Percentiles rank a stretch among this genome's conserved stretches.
Evolutionary conservation across 2,797 vertebrate species (phyloP).

Genomic region (Fratercula arctica): DNA sequence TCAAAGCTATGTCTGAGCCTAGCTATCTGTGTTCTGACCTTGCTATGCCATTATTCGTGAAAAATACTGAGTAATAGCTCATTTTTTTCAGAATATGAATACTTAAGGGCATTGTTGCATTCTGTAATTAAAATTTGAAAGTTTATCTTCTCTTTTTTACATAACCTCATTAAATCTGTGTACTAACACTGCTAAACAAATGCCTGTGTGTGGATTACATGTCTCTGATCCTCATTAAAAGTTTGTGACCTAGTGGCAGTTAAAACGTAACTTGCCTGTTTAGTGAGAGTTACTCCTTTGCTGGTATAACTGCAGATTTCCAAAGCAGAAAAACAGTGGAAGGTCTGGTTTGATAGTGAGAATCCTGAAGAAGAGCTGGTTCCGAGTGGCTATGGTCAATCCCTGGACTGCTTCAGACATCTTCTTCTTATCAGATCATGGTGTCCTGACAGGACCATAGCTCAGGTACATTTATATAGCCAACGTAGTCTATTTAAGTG

Average conservation of each 20-base stretch:
- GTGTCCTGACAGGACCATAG: slow-evolving; percentile 96
- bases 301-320: slow-evolving; percentile 80
- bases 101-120: background rate
- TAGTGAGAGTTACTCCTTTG: background rate
- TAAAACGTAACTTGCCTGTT: background rate
- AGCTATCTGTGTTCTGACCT: background rate
- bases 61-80: background rate
- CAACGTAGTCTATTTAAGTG: background rate
- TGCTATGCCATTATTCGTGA: background rate
- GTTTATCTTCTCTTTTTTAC: background rate
- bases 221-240: background rate
- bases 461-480: slow-evolving; percentile 81
- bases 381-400: slow-evolving; percentile 87
- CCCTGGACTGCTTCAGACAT: slow-evolving; percentile 88
- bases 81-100: background rate
- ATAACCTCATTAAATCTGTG: background rate
- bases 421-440: slow-evolving; percentile 95
- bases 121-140: background rate
- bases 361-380: slow-evolving; percentile 90
- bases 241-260: background rate
- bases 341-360: slow-evolving; percentile 93
- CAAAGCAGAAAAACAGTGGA: slow-evolving; percentile 92
- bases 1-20: background rate
- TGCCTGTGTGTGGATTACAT: background rate
- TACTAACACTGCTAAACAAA: background rate